A percentile compares a stretch with the other conserved stretches of the same genome.
These are phyloP conservation scores for Elaeidobius kamerunicus DNA, from an alignment of 2,888 invertebrate species.

Conservation along the genomic window DNA sequence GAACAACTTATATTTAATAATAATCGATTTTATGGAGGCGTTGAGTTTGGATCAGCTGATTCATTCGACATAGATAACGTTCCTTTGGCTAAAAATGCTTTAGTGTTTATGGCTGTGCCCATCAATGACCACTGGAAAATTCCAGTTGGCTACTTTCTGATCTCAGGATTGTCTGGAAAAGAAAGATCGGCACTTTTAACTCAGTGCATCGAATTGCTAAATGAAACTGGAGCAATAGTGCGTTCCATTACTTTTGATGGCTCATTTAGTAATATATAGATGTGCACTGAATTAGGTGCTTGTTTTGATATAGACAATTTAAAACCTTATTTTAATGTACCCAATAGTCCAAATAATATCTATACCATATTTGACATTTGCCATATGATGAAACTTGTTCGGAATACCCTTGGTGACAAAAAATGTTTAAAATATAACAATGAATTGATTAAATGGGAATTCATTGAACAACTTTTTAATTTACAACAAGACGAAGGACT, in stretches of 20 bases:
- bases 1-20: neutral
- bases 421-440: neutral
- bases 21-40: neutral
- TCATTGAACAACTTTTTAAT: neutral
- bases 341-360: neutral
- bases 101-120: slow-evolving; percentile 38
- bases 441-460: neutral
- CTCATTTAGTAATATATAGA: neutral
- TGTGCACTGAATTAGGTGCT: neutral
- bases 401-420: neutral
- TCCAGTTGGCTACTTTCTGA: slow-evolving; percentile 42
- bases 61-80: neutral
- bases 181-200: slow-evolving; percentile 27
- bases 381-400: neutral
- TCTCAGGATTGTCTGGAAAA: slow-evolving; percentile 34
- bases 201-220: neutral
- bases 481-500: neutral
- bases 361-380: neutral
- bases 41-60: neutral
- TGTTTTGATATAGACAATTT: neutral
- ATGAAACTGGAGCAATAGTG: slow-evolving; percentile 11
- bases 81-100: slow-evolving; percentile 30
- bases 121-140: slow-evolving; percentile 40
- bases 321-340: slow-evolving; percentile 1
- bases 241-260: slow-evolving; percentile 29